Base-by-base conservation (phyloP, 2,113 vertebrate species). In the Beaufortia kweichowensis region DNA sequence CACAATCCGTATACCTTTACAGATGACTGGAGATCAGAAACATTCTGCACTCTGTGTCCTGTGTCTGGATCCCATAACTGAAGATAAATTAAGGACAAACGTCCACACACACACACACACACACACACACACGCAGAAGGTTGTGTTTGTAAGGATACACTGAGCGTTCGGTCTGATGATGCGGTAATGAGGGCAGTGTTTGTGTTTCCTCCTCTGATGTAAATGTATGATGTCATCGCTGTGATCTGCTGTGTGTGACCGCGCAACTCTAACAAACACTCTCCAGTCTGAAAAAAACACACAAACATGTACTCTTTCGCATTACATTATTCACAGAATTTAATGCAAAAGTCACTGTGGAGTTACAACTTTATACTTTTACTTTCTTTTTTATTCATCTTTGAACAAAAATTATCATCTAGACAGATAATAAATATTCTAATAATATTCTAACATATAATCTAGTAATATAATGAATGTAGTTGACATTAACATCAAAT, bases 161-260 rank as follows among this genome's bases (percentile, higher is more conserved):
- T 94, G 85, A 98, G 92, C 4, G 94, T 94, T 79, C 90, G 94
- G 85, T 98, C 97, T 48, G 96, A 95, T 41, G 95, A 96, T 55
- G 97, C 95, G 2, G 96, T 94, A 87, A 98, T 90, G 82, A 99
- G 91, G 17, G 88, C 86, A 19, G 90, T 85, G 0, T 78, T 86
- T 29, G 84, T 10, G 84, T 81, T 82, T 91, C 84, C 80, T 82
- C 88, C 41, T 35, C 65, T 79, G 35, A 82, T 26, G 23, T 85
- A 80, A 50, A 79, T 89, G 88, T 96, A 93, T 23, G 92, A 82
- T 80, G 84, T 86, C 65, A 98, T 87, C 79, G 96, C 95, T 24
- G 95, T 98, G 84, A 98, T 96, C 86, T 98, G 97, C 77, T 95
- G 96, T 9, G 93, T 93, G 79, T 98, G 97, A 41, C 95, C 96